Conservation (phyloP, 2,888 invertebrate species). For the Xestia rhomboidea region DNA sequence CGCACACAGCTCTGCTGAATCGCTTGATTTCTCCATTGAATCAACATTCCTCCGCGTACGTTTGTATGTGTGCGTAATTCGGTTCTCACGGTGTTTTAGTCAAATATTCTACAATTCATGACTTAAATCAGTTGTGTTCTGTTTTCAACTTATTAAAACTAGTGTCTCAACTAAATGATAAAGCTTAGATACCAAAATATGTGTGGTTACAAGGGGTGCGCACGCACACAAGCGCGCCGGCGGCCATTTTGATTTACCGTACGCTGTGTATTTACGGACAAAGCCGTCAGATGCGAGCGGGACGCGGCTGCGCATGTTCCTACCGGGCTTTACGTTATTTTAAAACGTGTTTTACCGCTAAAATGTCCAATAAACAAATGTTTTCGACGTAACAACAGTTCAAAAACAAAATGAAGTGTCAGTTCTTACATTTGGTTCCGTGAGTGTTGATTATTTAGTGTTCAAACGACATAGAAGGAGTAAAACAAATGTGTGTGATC, state of each 20-base stretch:
- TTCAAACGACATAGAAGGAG: constrained; percentile 86
- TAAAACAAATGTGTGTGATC: constrained; percentile 91
- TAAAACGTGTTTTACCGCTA: constrained; percentile 89
- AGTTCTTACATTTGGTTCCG: constrained; percentile 89
- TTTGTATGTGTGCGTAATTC: constrained; percentile 84
- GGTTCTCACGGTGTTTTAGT: constrained; percentile 84
- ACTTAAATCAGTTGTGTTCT: constrained; percentile 76
- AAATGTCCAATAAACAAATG: constrained; percentile 85
- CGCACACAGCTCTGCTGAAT: constrained; percentile 83
- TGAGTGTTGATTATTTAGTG: constrained; percentile 88
- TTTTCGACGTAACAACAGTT: constrained; percentile 86
- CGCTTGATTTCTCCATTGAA: constrained; percentile 90
- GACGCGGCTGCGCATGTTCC: constrained; percentile 90
- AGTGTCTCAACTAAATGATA: constrained; percentile 47
- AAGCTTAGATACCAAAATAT: constrained; percentile 70
- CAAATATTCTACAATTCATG: constrained; percentile 70
- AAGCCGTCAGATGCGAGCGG: constrained; percentile 91
- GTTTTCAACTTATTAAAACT: constrained; percentile 61
- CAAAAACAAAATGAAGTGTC: constrained; percentile 90
- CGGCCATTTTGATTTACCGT: constrained; percentile 91
- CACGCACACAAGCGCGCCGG: constrained; percentile 84
- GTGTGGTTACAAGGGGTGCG: constrained; percentile 79
- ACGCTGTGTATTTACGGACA: constrained; percentile 90
- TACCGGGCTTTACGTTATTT: constrained; percentile 84
- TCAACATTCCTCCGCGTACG: constrained; percentile 90